Conservation (phyloP, 2,113 vertebrate genomes). For the Dipodomys stephensi region DNA sequence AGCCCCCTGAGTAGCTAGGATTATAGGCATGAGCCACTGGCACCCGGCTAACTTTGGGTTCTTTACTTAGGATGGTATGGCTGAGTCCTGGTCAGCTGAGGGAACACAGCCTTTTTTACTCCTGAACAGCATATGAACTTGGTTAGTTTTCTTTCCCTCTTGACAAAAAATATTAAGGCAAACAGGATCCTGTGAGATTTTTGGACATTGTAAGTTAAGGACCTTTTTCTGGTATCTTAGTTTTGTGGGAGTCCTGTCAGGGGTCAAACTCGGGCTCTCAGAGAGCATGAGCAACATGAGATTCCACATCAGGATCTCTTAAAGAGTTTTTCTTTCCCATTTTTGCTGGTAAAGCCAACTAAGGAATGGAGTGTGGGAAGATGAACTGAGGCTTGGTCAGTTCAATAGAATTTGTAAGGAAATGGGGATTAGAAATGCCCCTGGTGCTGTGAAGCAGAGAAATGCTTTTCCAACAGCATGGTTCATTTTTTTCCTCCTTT, state of each 20-base stretch:
- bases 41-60: neutral
- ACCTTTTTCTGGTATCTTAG: neutral
- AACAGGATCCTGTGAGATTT: neutral
- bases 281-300: too few relatives aligned
- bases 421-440: neutral
- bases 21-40: too few relatives aligned
- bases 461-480: neutral
- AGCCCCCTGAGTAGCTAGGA: too few relatives aligned
- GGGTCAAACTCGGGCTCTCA: too few relatives aligned
- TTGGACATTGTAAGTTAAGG: neutral
- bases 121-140: neutral
- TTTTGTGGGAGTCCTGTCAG: neutral
- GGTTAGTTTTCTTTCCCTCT: neutral
- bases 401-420: neutral
- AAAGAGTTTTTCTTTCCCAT: neutral
- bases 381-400: neutral
- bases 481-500: slow-evolving; percentile 58
- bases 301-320: neutral
- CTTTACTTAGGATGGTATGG: neutral
- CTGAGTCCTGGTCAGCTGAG: neutral
- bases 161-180: neutral
- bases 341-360: neutral
- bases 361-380: neutral
- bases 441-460: neutral
- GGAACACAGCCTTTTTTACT: neutral